Conservation (phyloP, 2,113 vertebrate genomes). For the Notiomystis cincta region DNA sequence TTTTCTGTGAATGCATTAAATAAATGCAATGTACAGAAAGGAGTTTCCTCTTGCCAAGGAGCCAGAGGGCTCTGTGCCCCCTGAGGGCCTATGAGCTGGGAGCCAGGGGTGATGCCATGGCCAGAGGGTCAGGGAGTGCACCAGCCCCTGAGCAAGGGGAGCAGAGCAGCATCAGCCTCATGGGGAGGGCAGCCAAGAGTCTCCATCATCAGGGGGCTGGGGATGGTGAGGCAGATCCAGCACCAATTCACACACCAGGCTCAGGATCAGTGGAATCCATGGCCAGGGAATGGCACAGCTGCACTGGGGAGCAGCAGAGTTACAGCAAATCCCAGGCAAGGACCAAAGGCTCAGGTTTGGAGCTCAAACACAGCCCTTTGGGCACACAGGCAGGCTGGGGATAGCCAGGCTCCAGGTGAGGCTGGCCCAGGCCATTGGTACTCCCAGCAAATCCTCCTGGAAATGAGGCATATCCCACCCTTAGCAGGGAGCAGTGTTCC, state of each 20-base stretch:
- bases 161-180: background rate
- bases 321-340: background rate
- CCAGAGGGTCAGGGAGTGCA: background rate
- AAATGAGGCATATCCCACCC: background rate
- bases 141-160: background rate
- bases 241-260: background rate
- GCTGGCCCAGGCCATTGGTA: background rate
- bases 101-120: background rate
- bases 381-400: background rate
- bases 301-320: background rate
- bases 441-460: background rate
- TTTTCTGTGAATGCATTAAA: background rate
- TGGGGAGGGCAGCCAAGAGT: background rate
- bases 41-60: background rate
- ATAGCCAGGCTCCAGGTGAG: background rate
- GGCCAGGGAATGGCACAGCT: fast-evolving
- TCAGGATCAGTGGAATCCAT: background rate
- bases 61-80: background rate
- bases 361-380: background rate
- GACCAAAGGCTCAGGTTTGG: background rate
- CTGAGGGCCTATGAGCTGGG: fast-evolving
- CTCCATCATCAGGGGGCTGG: background rate
- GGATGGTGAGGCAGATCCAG: background rate
- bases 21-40: background rate
- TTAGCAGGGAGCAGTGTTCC: background rate